Evolutionary conservation across 2,888 invertebrate genomes (phyloP).

Genomic region (Ochropacha duplaris): DNA sequence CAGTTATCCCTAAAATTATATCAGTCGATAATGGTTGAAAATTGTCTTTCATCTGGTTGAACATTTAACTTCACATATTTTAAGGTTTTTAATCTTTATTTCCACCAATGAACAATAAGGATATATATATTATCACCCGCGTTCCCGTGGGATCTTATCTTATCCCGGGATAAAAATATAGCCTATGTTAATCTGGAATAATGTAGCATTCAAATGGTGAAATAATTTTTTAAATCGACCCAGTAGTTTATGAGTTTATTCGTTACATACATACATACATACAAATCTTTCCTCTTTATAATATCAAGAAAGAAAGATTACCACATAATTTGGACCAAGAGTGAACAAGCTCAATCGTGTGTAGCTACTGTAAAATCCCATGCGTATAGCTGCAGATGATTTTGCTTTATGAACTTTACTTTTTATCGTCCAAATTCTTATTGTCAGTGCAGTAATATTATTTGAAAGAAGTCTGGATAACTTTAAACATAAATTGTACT

Average conservation of each 20-base stretch:
- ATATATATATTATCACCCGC: too few relatives aligned
- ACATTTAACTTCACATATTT: background rate
- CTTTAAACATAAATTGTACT: background rate
- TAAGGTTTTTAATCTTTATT: background rate
- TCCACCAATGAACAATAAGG: background rate
- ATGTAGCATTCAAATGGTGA: too few relatives aligned
- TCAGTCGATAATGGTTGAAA: conserved; percentile 20
- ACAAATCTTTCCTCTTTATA: too few relatives aligned
- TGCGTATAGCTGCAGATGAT: background rate
- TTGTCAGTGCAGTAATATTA: background rate
- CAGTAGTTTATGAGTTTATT: too few relatives aligned
- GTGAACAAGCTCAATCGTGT: background rate
- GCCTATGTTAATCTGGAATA: too few relatives aligned
- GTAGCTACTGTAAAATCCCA: background rate
- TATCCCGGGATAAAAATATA: too few relatives aligned
- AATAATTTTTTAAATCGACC: too few relatives aligned
- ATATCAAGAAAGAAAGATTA: too few relatives aligned
- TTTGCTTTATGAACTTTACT: background rate
- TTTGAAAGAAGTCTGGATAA: background rate
- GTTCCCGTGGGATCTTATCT: too few relatives aligned
- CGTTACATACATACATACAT: too few relatives aligned
- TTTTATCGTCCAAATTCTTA: background rate
- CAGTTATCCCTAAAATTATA: too few relatives aligned
- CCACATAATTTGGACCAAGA: background rate
- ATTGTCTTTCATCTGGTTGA: conserved; percentile 26